Evolutionary conservation across 2,888 invertebrate species (phyloP), one percentile per base, ranked within the genome.

Genomic region (Punctoribates punctum): DNA sequence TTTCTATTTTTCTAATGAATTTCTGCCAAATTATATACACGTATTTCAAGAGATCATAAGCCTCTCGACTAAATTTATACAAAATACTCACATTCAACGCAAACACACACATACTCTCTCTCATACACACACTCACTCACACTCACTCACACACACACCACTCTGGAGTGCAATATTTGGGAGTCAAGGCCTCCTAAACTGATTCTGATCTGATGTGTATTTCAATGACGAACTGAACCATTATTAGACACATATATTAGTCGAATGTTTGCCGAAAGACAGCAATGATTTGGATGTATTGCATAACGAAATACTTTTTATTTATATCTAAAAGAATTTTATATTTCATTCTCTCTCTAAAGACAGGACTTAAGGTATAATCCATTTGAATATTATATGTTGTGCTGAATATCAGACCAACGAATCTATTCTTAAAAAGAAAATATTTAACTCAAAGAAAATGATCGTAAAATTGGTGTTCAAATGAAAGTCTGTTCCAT

Each of bases 161-260:
- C 6, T 70, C 20, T 13, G 42, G 67, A 67, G 70, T 70, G 42
- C 70, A 70, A 46, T 46, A 70, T 70, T 70, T 70, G 38, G 38
- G 70, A 70, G 62, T 70, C 70, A 70, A 70, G 70, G 70, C 20
- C 70, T 70, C 25, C 20, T 17, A 65, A 42, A 70, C 20, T 67
- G 38, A 38, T 67, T 29, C 42, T 42, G n/a, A 65, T 34, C 34
- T 65, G 62, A 65, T 23, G 62, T 65, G 29, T 65, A 65, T 65
- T 29, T 25, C 62, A 17, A 48, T 48, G 15, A 8, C 25, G 29
- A 29, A 29, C 17, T 6, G 8, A 27, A 34, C 29, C 62, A 65
- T 65, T 65, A 65, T 65, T 65, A 15, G 60, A 48, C 5, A 48
- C 11, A 25, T 60, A 60, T 60, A 60, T 60, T 20, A 57, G 54